Evolutionary conservation across 23 tunicate species (phyloP).

Genomic region (Trididemnum miniatum): DNA sequence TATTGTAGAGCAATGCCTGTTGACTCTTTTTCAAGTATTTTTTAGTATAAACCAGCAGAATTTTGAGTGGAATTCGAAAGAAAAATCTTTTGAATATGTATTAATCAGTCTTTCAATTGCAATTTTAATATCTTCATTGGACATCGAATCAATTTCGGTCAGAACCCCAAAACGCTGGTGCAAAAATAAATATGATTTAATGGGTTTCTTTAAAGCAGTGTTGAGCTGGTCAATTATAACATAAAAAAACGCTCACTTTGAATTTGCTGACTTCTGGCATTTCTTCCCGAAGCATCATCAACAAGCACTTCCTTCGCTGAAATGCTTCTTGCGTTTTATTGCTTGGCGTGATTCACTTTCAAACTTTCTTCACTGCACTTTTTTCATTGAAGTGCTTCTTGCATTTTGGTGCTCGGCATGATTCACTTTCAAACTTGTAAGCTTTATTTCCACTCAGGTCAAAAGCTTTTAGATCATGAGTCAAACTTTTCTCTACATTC

Average conservation of each 20-base stretch:
- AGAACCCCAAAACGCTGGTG: constrained; percentile 12
- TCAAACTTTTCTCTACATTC: constrained; percentile 11
- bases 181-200: constrained; percentile 9
- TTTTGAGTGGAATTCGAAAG: constrained; percentile 11
- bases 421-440: too few species aligned
- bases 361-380: neutral
- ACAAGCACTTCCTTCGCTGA: constrained; percentile 12
- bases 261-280: constrained; percentile 7
- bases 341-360: constrained; percentile 25
- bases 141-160: constrained; percentile 5
- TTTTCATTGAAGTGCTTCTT: too few species aligned
- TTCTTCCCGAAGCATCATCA: constrained; percentile 13
- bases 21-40: neutral
- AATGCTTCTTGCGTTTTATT: constrained; percentile 13
- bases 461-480: too few species aligned
- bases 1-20: constrained; percentile 23
- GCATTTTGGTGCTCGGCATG: too few species aligned
- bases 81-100: constrained; percentile 3
- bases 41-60: constrained; percentile 2
- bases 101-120: constrained; percentile 9
- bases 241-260: constrained; percentile 11
- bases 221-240: constrained; percentile 21
- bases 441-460: too few species aligned
- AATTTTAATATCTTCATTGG: constrained; percentile 11
- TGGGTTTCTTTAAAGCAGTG: constrained; percentile 14